phyloP scores from a whole-genome alignment of 1,140 invertebrate species.

The Drosophila baimaii region DNA sequence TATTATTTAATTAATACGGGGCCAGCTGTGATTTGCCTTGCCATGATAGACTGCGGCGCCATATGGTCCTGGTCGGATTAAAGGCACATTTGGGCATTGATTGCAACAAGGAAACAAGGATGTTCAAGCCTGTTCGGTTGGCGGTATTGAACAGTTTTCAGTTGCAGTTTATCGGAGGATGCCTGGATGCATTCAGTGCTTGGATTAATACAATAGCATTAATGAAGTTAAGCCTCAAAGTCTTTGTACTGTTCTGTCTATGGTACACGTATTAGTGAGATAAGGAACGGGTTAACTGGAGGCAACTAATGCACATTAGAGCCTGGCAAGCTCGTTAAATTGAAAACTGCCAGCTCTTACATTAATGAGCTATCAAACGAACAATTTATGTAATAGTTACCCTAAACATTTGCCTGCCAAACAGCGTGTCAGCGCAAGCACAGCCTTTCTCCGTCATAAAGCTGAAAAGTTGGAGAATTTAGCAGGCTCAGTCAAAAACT shows the following conservation, averaged over 20 bases:
- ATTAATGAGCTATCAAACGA: constrained; percentile 2
- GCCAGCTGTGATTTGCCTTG: constrained; percentile 39
- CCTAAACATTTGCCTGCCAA: not conserved
- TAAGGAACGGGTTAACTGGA: too few species aligned
- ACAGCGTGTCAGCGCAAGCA: not conserved
- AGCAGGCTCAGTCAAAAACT: constrained; percentile 1
- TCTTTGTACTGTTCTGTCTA: too few species aligned
- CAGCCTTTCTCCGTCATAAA: constrained; percentile 5
- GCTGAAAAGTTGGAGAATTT: not conserved
- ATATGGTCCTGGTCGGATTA: constrained; percentile 13
- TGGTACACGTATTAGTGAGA: too few species aligned
- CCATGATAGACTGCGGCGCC: constrained; percentile 22
- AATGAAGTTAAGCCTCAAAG: too few species aligned
- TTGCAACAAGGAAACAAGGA: not conserved
- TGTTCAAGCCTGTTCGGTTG: not conserved
- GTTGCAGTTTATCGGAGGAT: not conserved
- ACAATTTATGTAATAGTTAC: not conserved
- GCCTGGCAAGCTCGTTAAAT: too few species aligned
- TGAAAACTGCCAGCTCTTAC: too few species aligned
- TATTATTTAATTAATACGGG: constrained; percentile 75
- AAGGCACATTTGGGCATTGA: not conserved
- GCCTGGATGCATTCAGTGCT: too few species aligned
- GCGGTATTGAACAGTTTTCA: not conserved
- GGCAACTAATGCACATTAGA: too few species aligned
- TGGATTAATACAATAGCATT: not conserved